Percentiles rank a stretch among this genome's conserved stretches.
Evolutionary conservation across 2,888 invertebrate genomes (phyloP).

Genomic region (Phortica okadai): DNA sequence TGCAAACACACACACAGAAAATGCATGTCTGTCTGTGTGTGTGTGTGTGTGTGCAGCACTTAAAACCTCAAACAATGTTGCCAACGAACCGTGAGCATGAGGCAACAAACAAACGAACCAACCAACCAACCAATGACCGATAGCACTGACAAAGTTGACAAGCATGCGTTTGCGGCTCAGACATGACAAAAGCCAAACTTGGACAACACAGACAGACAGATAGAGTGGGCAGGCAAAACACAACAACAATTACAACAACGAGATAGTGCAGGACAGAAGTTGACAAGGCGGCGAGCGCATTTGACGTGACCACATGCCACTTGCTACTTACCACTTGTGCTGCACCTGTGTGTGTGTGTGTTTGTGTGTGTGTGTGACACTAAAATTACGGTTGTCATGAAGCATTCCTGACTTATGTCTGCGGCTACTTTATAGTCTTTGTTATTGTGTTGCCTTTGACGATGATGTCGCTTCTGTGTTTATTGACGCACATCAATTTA

Average conservation of each 20-base stretch:
- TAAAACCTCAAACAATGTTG: conserved; percentile 33
- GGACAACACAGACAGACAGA: neutral
- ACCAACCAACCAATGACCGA: neutral
- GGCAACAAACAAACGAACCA: conserved; percentile 9
- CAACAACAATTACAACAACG: conserved; percentile 50
- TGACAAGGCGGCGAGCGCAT: conserved; percentile 43
- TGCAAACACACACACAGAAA: conserved; percentile 38
- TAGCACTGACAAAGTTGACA: conserved; percentile 32
- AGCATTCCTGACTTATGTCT: neutral
- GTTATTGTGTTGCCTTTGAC: neutral
- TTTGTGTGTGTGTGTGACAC: conserved; percentile 21
- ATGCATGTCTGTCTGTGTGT: conserved; percentile 7
- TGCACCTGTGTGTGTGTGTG: conserved; percentile 34
- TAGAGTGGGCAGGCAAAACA: neutral
- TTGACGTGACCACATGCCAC: conserved; percentile 14
- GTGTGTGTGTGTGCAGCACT: conserved; percentile 12
- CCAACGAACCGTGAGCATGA: neutral
- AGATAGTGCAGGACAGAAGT: conserved; percentile 50
- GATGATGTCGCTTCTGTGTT: neutral
- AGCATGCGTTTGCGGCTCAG: conserved; percentile 14
- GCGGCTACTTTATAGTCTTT: conserved; percentile 17
- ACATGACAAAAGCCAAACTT: neutral
- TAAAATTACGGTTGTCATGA: conserved; percentile 16
- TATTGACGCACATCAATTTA: conserved; percentile 43
- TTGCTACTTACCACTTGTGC: conserved; percentile 24